These are phyloP conservation scores for Rostratula benghalensis DNA, from an alignment of 2,113 vertebrate species.

Conservation along the genomic window DNA sequence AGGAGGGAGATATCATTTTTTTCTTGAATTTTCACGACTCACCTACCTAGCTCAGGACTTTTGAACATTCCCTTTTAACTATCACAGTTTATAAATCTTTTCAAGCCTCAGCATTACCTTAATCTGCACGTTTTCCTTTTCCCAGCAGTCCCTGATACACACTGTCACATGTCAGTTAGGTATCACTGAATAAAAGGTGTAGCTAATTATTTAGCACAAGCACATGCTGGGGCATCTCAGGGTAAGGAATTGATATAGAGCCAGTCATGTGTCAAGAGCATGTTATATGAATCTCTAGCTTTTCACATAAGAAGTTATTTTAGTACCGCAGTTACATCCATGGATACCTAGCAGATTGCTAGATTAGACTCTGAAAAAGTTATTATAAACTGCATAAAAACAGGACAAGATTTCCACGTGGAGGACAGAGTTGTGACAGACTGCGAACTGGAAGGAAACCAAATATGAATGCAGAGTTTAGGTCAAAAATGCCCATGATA, in stretches of 20 bases:
- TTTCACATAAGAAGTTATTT: neutral
- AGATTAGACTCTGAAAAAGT: neutral
- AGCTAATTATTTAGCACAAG: neutral
- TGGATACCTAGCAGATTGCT: neutral
- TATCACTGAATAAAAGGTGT: neutral
- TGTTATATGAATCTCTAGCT: neutral
- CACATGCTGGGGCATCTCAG: neutral
- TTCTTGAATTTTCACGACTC: neutral
- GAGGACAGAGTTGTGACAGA: neutral
- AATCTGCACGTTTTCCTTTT: neutral
- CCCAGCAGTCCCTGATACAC: neutral
- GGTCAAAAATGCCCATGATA: neutral
- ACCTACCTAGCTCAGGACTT: neutral
- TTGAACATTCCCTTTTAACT: neutral
- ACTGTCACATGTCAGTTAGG: neutral
- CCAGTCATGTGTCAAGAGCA: neutral
- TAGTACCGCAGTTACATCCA: neutral
- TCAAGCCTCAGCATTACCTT: neutral
- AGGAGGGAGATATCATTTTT: neutral
- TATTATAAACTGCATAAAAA: neutral
- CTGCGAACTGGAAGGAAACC: neutral
- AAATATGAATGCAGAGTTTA: neutral
- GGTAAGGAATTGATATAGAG: neutral
- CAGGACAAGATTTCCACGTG: neutral
- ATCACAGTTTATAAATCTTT: neutral